These are phyloP conservation scores for Rissa tridactyla DNA, from an alignment of 2,113 vertebrate species.

Conservation along the genomic window DNA sequence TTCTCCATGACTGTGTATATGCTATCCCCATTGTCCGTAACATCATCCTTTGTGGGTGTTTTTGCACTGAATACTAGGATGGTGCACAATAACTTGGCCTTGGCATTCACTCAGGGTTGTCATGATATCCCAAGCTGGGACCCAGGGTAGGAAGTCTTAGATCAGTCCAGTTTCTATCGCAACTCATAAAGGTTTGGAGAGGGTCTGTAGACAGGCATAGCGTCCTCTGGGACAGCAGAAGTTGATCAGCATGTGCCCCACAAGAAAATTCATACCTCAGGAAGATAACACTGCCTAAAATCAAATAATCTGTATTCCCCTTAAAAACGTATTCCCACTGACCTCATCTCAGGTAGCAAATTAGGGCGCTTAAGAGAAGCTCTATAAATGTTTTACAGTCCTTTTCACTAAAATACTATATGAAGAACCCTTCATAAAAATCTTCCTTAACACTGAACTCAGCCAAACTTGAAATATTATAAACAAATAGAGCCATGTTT, in stretches of 20 bases:
- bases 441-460: not conserved
- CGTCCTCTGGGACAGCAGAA: not conserved
- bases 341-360: not conserved
- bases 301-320: not conserved
- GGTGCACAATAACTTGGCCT: not conserved
- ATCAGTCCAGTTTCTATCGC: not conserved
- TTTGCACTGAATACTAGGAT: not conserved
- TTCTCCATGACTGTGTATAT: not conserved
- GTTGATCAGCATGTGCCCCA: not conserved
- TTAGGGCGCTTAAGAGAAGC: not conserved
- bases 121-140: not conserved
- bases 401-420: not conserved
- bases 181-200: not conserved
- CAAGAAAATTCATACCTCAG: not conserved
- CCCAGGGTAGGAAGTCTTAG: not conserved
- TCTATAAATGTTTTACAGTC: not conserved
- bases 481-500: not conserved
- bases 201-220: not conserved
- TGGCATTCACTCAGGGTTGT: not conserved
- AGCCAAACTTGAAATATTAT: not conserved
- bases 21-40: not conserved
- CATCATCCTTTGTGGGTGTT: accelerated
- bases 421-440: not conserved
- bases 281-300: not conserved
- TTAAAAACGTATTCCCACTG: not conserved